Base-by-base conservation (phyloP, 2,797 vertebrate genomes). In the Selene dorsalis region DNA sequence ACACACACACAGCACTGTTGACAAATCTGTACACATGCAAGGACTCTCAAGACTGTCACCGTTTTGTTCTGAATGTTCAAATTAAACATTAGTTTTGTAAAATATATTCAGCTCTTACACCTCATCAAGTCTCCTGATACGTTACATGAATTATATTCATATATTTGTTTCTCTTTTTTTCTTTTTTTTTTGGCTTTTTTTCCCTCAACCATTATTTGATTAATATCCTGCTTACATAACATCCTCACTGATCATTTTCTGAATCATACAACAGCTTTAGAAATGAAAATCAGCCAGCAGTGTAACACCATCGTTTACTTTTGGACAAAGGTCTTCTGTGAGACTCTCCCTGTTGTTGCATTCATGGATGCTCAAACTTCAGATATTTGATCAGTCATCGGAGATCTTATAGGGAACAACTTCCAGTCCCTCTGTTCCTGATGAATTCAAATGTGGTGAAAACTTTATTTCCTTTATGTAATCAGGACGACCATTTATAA, bases 51-150 rank as follows among this genome's bases (percentile, higher is more conserved):
- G 6, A 50, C 30, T 39, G 8, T 30, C 52, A 55, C 52, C 3
- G 14, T 14, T 55, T 55, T 28, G 17, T 17, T 28, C 13, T 52
- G n/a, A 52, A 22, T 28, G 24, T 28, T 26, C 6, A 35, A 45
- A 48, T 48, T n/a, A 55, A 76, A 61, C n/a, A 45, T 35, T 10
- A 28, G 28, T 56, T 56, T 48, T 39, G 30, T 69, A 41, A 71
- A 26, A 32, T 59, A 32, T 26, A 45, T 39, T 38, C 6, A 6
- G 41, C 57, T 32, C 35, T 59, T n/a, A 30, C 14, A 61, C 17
- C 8, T 18, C 28, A 30, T 67, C 20, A 24, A 28, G 18, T 32
- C 60, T 53, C 35, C 39, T 38, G 43, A 63, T n/a, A 38, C 3
- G 1, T 39, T 41, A 43, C 50, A 61, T 52, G 60, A 60, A 65